Percentiles rank a stretch among this genome's conserved stretches.
phyloP scores from a whole-genome alignment of 2,888 invertebrate genomes.

The Embidobia sp. region DNA sequence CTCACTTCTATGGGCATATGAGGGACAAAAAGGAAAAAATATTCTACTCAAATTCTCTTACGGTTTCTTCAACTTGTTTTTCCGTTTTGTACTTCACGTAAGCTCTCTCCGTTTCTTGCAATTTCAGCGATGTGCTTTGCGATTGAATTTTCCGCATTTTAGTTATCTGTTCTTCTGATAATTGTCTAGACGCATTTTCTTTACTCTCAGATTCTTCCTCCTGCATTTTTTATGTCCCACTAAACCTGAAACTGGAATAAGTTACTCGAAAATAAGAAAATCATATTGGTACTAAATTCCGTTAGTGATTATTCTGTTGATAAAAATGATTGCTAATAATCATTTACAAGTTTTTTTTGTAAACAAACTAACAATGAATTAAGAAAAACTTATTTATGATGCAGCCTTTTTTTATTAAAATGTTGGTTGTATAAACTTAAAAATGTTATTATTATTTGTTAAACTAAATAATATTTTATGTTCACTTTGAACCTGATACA shows the following conservation, averaged over 20 bases:
- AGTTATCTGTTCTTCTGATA: conserved; percentile 71
- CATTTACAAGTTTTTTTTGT: no score
- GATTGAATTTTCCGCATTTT: conserved; percentile 72
- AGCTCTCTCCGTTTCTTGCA: conserved; percentile 67
- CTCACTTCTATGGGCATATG: no score
- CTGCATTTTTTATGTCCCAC: conserved; percentile 26
- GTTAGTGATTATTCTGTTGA: no score
- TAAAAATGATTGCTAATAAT: no score
- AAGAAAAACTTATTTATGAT: no score
- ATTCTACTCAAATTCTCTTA: conserved; percentile 57
- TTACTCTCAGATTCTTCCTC: conserved; percentile 8
- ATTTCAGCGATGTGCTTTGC: conserved; percentile 67
- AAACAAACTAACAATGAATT: no score
- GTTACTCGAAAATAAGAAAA: no score
- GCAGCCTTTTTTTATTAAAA: no score
- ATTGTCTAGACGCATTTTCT: conserved; percentile 30
- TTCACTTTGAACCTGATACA: conserved; percentile 10
- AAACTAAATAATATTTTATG: no score
- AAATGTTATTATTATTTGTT: no score
- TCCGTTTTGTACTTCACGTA: conserved; percentile 68
- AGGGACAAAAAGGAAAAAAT: conserved; percentile 7
- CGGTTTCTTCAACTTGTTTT: conserved; percentile 71
- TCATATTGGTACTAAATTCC: no score
- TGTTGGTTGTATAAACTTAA: no score
- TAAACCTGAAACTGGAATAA: conserved; percentile 2